Conservation (phyloP, 1,140 invertebrate species). For the Acromyrmex echinatior region DNA sequence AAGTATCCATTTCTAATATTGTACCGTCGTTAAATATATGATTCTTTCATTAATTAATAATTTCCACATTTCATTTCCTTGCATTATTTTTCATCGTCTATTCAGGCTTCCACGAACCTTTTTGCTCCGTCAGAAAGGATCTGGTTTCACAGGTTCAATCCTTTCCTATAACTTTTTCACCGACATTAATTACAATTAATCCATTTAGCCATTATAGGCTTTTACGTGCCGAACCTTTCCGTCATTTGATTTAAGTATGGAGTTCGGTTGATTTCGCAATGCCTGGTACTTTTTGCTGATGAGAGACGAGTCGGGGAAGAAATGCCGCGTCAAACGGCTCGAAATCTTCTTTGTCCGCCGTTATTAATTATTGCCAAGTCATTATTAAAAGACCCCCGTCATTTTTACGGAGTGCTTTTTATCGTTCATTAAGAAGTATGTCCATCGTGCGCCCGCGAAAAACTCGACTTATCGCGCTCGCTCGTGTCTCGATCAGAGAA, state of each 20-base stretch:
- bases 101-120: not conserved
- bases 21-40: not conserved
- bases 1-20: slow-evolving; percentile 31
- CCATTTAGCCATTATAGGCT: slow-evolving; percentile 59
- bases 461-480: slow-evolving; percentile 64
- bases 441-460: slow-evolving; percentile 63
- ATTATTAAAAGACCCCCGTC: slow-evolving; percentile 55
- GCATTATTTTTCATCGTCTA: not conserved
- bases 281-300: slow-evolving; percentile 35
- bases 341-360: slow-evolving; percentile 50
- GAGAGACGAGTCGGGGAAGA: slow-evolving; percentile 11
- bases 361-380: slow-evolving; percentile 69
- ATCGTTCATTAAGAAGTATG: slow-evolving; percentile 62
- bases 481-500: slow-evolving; percentile 61
- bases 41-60: slow-evolving; percentile 42
- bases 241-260: slow-evolving; percentile 62
- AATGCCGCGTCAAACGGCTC: slow-evolving; percentile 32
- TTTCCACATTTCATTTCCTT: slow-evolving; percentile 9
- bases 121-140: slow-evolving; percentile 22
- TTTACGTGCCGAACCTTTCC: slow-evolving; percentile 45
- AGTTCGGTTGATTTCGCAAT: slow-evolving; percentile 32
- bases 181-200: slow-evolving; percentile 53
- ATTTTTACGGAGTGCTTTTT: slow-evolving; percentile 52
- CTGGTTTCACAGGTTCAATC: slow-evolving; percentile 21
- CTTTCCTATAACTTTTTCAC: not conserved